Percentiles rank a stretch among this genome's conserved stretches.
phyloP scores from a whole-genome alignment of 2,888 invertebrate species.

The Caenorhabditis uteleia region DNA sequence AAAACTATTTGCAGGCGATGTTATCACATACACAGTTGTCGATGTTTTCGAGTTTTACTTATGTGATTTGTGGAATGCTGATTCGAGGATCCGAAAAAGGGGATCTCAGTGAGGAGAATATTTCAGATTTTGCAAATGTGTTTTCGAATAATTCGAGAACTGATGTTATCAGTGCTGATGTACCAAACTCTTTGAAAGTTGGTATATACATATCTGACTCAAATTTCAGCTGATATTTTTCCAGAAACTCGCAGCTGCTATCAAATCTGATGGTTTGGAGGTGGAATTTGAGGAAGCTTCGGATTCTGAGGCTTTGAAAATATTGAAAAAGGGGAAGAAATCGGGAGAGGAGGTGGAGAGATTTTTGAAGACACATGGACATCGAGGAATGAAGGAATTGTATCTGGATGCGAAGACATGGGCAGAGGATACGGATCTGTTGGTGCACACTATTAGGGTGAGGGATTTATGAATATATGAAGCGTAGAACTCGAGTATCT shows the following conservation, averaged over 20 bases:
- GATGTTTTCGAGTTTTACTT: slow-evolving; percentile 61
- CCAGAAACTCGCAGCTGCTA: slow-evolving; percentile 53
- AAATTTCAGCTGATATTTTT: slow-evolving; percentile 1
- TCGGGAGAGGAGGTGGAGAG: slow-evolving; percentile 71
- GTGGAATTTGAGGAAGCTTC: slow-evolving; percentile 38
- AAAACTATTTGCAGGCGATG: slow-evolving; percentile 34
- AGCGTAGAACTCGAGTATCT: too few species aligned
- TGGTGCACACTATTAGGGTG: slow-evolving; percentile 77
- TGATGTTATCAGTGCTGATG: slow-evolving; percentile 80
- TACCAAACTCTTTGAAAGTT: slow-evolving; percentile 75
- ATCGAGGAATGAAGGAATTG: slow-evolving; percentile 75
- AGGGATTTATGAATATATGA: not conserved
- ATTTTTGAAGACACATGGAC: slow-evolving; percentile 79
- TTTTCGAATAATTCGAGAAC: slow-evolving; percentile 76
- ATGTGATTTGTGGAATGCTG: slow-evolving; percentile 62
- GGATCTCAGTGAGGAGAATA: slow-evolving; percentile 77
- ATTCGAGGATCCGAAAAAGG: slow-evolving; percentile 60
- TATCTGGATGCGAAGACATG: slow-evolving; percentile 78
- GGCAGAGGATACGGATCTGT: slow-evolving; percentile 76
- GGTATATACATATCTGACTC: not conserved
- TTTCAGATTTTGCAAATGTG: slow-evolving; percentile 78
- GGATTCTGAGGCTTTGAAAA: slow-evolving; percentile 53
- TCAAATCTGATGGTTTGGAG: slow-evolving; percentile 42
- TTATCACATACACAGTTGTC: slow-evolving; percentile 49
- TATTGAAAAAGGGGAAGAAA: slow-evolving; percentile 23